Conservation (phyloP, 2,797 vertebrate species). For the Setipinna tenuifilis region DNA sequence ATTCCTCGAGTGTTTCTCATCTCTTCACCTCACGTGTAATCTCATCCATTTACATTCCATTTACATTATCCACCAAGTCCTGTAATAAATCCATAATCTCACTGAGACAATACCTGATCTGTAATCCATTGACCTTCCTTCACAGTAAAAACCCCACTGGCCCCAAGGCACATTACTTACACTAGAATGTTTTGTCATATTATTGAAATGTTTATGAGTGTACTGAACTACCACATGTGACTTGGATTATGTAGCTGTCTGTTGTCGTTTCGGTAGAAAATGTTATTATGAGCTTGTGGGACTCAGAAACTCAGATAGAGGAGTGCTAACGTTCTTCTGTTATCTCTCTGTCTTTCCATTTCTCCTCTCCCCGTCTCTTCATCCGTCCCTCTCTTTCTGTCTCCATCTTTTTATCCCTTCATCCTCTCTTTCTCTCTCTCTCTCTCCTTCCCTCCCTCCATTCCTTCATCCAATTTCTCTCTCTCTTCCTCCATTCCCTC, state of each 20-base stretch:
- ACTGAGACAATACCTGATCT: slow-evolving; percentile 26
- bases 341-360: not conserved
- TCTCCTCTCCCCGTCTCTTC: not conserved
- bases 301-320: not conserved
- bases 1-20: not conserved
- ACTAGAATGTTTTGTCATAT: not conserved
- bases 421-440: no score
- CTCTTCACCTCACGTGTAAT: not conserved
- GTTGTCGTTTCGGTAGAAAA: not conserved
- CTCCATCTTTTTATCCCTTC: no score
- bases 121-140: not conserved
- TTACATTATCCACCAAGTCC: not conserved
- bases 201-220: not conserved
- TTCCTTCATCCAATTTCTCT: no score
- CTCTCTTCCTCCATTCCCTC: no score
- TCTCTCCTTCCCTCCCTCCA: not conserved
- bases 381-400: not conserved
- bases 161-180: not conserved
- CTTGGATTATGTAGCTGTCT: not conserved
- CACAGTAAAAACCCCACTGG: not conserved
- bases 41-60: not conserved
- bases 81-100: not conserved
- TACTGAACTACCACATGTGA: not conserved
- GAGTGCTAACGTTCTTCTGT: not conserved
- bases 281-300: not conserved